phyloP scores from a whole-genome alignment of 1,140 invertebrate species.

The Drosophila melanica region DNA sequence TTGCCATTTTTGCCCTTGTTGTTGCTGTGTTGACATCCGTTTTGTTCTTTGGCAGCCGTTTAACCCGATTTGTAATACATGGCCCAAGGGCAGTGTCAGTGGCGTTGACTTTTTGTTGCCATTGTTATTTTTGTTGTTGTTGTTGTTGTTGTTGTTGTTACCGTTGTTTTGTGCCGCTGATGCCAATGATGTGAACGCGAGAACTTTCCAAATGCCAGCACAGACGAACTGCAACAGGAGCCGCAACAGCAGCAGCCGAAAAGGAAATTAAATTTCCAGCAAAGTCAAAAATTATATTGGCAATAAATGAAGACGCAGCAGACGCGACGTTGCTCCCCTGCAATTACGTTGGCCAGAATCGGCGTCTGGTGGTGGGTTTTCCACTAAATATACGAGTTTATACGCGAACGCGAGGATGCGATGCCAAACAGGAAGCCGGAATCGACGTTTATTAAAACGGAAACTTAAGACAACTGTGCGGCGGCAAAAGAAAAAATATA shows the following conservation, averaged over 20 bases:
- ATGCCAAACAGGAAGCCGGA: slow-evolving; percentile 80
- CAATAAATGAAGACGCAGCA: slow-evolving; percentile 78
- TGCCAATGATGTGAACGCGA: slow-evolving; percentile 28
- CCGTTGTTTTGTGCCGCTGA: slow-evolving; percentile 24
- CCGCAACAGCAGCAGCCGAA: slow-evolving; percentile 18
- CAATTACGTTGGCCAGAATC: slow-evolving; percentile 52
- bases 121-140: slow-evolving; percentile 10
- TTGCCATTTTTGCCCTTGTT: slow-evolving; percentile 35
- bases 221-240: slow-evolving; percentile 27
- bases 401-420: slow-evolving; percentile 47
- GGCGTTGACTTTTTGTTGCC: slow-evolving; percentile 19
- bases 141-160: slow-evolving; percentile 24
- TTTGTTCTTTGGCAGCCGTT: slow-evolving; percentile 57
- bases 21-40: slow-evolving; percentile 69
- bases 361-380: slow-evolving; percentile 24
- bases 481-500: slow-evolving; percentile 41
- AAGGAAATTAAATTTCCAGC: slow-evolving; percentile 79
- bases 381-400: slow-evolving; percentile 31
- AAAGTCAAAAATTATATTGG: slow-evolving; percentile 79
- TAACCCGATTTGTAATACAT: slow-evolving; percentile 57
- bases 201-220: slow-evolving; percentile 32
- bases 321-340: slow-evolving; percentile 43
- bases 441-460: slow-evolving; percentile 82
- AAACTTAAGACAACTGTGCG: slow-evolving; percentile 81
- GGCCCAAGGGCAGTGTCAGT: slow-evolving; percentile 58